Evolutionary conservation across 2,888 invertebrate species (phyloP).

Genomic region (Autographa gamma): DNA sequence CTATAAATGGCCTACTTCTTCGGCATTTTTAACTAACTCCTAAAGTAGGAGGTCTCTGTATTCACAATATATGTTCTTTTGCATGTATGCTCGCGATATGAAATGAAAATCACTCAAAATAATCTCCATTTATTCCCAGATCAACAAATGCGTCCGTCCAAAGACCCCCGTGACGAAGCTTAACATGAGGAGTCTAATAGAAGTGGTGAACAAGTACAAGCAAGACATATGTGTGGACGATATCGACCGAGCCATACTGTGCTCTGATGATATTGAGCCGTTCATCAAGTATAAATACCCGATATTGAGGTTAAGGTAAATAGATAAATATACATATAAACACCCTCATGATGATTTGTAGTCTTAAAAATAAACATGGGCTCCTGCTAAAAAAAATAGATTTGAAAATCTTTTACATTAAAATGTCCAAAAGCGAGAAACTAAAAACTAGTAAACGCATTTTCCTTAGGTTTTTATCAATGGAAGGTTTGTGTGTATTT

Average conservation of each 20-base stretch:
- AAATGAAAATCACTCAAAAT: too few species aligned
- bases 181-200: constrained; percentile 55
- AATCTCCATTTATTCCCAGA: constrained; percentile 58
- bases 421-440: too few species aligned
- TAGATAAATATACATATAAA: too few species aligned
- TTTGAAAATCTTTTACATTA: not conserved
- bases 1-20: too few species aligned
- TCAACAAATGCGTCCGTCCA: constrained; percentile 69
- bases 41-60: not conserved
- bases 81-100: too few species aligned
- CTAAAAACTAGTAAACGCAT: too few species aligned
- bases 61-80: not conserved
- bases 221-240: constrained; percentile 66
- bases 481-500: too few species aligned
- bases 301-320: constrained; percentile 69
- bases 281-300: constrained; percentile 75
- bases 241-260: constrained; percentile 59
- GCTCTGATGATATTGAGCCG: constrained; percentile 66
- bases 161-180: constrained; percentile 49
- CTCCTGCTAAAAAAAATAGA: constrained; percentile 16
- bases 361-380: too few species aligned
- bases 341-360: too few species aligned
- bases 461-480: too few species aligned
- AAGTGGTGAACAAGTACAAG: constrained; percentile 69
- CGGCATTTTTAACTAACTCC: not conserved